Conservation (phyloP, 2,797 vertebrate species). For the Danio aesculapii region DNA sequence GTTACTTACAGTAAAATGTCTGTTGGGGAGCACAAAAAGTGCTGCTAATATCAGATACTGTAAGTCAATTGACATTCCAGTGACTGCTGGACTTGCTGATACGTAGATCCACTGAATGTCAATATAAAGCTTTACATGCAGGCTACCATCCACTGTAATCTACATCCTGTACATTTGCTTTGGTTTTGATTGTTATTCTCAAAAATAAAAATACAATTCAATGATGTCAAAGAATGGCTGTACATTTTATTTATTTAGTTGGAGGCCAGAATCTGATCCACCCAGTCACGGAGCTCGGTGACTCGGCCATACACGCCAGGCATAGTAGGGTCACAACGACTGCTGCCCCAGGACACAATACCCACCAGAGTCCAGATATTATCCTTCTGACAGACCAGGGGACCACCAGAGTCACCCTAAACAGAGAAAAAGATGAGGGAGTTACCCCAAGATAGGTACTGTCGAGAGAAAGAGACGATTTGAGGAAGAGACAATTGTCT, state of each 20-base stretch:
- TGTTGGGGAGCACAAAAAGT: too few species aligned
- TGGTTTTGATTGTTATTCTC: background rate
- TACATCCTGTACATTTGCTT: background rate
- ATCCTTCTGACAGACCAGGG: slow-evolving; percentile 83
- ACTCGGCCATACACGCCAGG: slow-evolving; percentile 79
- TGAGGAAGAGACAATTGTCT: background rate
- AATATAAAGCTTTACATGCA: too few species aligned
- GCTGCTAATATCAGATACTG: too few species aligned
- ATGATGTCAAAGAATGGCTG: background rate
- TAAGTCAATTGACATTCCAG: too few species aligned
- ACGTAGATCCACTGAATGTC: too few species aligned
- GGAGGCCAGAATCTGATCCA: slow-evolving; percentile 73
- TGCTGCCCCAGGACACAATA: slow-evolving; percentile 86
- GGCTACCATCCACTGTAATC: background rate
- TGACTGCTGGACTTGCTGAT: too few species aligned
- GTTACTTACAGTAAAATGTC: too few species aligned
- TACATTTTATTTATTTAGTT: slow-evolving; percentile 67
- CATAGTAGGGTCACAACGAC: slow-evolving; percentile 67
- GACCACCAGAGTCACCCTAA: slow-evolving; percentile 84
- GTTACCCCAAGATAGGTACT: background rate
- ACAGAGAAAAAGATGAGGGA: background rate
- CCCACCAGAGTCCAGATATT: slow-evolving; percentile 82
- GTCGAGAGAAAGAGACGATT: background rate
- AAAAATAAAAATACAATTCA: background rate
- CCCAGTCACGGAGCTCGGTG: slow-evolving; percentile 76